Evolutionary conservation across 2,113 vertebrate species (phyloP), one percentile per base, ranked within the genome.

Genomic region (Pontoporia blainvillei): DNA sequence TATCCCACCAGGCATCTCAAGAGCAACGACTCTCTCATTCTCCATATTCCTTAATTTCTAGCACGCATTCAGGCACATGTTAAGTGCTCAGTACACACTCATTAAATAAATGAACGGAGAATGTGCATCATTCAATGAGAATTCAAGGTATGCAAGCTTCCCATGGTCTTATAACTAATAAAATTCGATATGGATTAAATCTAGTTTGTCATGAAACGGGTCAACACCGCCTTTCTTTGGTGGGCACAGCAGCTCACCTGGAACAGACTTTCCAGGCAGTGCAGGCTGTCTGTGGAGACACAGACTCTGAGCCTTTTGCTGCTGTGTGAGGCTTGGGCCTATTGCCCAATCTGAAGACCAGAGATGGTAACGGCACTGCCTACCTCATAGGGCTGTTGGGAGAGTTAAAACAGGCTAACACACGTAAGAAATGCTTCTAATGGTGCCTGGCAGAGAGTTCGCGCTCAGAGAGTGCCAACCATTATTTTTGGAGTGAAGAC

Each of bases 1-100:
- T 90, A 31, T 76, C 46, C 21, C 27, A 89, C 29, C 14, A 81
- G 79, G 15, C 23, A 72, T 31, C 75, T 73, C 4, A 72, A 52
- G 34, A 29, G 39, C 11, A 86, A 81, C 10, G 21, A 57, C 4
- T 7, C 15, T 71, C 36, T 85, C 9, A 61, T 69, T 73, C 39
- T 75, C 11, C 27, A n/a, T 73, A 34, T 67, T 17, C 86, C 64
- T 94, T 90, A 29, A 94, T 94, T 92, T 90, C 85, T 69, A 76
- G 31, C 31, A 78, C 13, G 73, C 52, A 85, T 39, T 54, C 25
- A 73, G 25, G 54, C 21, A 49, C 21, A 49, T 73, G 54, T 13
- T 49, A 82, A 91, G 15, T 81, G 41, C 39, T 79, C 62, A 76
- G 14, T 59, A 46, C 1, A 71, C 10, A 49, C 12, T 62, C 20